Evolutionary conservation across 1,140 invertebrate genomes (phyloP).

Genomic region (Sycophila sp.): DNA sequence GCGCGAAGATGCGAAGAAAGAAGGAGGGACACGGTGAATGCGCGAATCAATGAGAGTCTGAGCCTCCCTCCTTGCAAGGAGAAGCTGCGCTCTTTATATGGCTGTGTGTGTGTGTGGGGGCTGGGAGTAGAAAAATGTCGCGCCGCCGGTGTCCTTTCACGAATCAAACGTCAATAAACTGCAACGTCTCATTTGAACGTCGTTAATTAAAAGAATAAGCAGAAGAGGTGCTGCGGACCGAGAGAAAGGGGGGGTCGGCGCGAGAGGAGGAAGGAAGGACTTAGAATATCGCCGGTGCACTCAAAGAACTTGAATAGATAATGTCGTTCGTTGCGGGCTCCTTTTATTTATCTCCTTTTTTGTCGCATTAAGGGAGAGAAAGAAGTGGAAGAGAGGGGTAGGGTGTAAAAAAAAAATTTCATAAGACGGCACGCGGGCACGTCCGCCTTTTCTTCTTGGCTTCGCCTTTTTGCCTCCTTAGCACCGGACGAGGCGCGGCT

Average conservation of each 20-base stretch:
- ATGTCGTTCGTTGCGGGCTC: constrained; percentile 32
- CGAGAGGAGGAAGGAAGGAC: constrained; percentile 38
- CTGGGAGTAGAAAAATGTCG: constrained; percentile 35
- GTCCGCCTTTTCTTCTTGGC: constrained; percentile 33
- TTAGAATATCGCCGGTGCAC: constrained; percentile 36
- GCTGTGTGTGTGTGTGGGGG: not conserved
- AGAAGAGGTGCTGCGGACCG: not conserved
- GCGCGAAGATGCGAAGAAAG: not conserved
- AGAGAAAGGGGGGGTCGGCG: not conserved
- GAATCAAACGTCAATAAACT: constrained; percentile 55
- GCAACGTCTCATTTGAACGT: constrained; percentile 53
- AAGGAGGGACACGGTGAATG: no score
- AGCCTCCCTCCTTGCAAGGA: no score
- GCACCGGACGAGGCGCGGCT: constrained; percentile 41
- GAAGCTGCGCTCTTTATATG: no score
- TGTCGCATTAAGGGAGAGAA: not conserved
- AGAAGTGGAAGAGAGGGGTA: not conserved
- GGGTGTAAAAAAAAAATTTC: constrained; percentile 17
- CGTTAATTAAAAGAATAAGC: constrained; percentile 54
- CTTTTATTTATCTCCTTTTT: constrained; percentile 35
- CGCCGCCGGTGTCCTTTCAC: constrained; percentile 33
- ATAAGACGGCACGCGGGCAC: constrained; percentile 26
- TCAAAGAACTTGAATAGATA: constrained; percentile 39
- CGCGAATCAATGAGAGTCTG: no score
- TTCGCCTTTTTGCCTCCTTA: constrained; percentile 22